A percentile compares a stretch with the other conserved stretches of the same genome.
These are phyloP conservation scores for Nesogale talazaci DNA, from an alignment of 2,113 vertebrate species.

Conservation along the genomic window DNA sequence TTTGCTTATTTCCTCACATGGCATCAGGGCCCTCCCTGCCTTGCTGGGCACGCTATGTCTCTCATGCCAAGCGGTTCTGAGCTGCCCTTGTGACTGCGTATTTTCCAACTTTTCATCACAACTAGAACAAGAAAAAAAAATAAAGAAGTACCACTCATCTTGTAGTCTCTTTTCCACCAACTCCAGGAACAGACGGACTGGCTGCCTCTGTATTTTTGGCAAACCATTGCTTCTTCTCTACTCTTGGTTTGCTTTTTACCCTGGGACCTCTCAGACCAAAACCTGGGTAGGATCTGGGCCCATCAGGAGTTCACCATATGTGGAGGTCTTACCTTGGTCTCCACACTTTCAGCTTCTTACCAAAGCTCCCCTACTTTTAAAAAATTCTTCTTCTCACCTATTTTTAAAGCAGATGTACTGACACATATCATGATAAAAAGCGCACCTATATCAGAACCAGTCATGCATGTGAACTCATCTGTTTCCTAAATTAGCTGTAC, in stretches of 20 bases:
- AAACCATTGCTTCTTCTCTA: neutral
- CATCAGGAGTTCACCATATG: neutral
- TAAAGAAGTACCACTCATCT: neutral
- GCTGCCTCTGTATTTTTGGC: neutral
- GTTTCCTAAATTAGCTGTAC: too few species aligned
- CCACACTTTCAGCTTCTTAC: neutral
- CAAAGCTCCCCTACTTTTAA: neutral
- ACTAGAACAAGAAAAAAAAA: neutral
- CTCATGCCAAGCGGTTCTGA: neutral
- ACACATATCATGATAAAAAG: neutral
- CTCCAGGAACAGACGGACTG: neutral
- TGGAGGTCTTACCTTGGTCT: neutral
- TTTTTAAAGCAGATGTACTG: neutral
- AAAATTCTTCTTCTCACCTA: neutral
- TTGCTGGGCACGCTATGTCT: neutral
- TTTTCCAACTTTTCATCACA: neutral
- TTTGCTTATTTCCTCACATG: neutral
- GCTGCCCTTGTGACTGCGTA: neutral
- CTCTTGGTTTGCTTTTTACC: neutral
- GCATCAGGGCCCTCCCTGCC: neutral
- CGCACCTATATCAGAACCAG: fast-evolving
- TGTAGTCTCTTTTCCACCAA: neutral
- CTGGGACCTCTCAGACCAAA: fast-evolving
- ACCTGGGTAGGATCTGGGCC: neutral
- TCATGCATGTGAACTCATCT: too few species aligned